phyloP scores from a whole-genome alignment of 2,797 vertebrate genomes.

The Malacoctenus gilli region DNA sequence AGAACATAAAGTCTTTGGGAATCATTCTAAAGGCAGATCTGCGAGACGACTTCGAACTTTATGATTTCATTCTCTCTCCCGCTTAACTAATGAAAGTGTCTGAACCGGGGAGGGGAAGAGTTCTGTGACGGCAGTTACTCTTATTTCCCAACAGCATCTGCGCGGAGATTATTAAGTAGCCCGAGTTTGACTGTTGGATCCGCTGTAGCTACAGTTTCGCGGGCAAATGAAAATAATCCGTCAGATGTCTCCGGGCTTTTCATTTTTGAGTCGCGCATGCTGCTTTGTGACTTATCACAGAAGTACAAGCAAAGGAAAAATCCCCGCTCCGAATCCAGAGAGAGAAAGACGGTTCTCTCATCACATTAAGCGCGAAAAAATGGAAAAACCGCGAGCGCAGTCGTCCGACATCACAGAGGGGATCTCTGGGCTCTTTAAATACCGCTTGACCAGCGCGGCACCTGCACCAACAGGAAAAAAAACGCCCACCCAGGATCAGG shows the following conservation, averaged over 20 bases:
- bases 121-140: conserved; percentile 52
- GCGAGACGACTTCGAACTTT: conserved; percentile 29
- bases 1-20: conserved; percentile 15
- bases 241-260: conserved; percentile 51
- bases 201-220: conserved; percentile 50
- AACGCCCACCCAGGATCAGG: conserved; percentile 57
- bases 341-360: conserved; percentile 31
- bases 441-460: conserved; percentile 58
- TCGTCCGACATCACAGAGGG: conserved; percentile 40
- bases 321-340: conserved; percentile 29
- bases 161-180: conserved; percentile 55
- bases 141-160: conserved; percentile 46
- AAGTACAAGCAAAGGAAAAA: conserved; percentile 50
- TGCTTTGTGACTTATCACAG: conserved; percentile 44
- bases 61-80: conserved; percentile 50
- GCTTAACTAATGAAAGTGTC: conserved; percentile 57
- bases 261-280: conserved; percentile 45
- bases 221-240: conserved; percentile 70
- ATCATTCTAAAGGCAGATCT: conserved; percentile 35
- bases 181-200: conserved; percentile 49
- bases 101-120: conserved; percentile 28
- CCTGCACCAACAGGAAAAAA: conserved; percentile 74
- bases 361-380: conserved; percentile 28
- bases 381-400: background rate
- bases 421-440: conserved; percentile 61